Conservation (phyloP, 1,140 invertebrate genomes). For the Micrasema minimum region DNA sequence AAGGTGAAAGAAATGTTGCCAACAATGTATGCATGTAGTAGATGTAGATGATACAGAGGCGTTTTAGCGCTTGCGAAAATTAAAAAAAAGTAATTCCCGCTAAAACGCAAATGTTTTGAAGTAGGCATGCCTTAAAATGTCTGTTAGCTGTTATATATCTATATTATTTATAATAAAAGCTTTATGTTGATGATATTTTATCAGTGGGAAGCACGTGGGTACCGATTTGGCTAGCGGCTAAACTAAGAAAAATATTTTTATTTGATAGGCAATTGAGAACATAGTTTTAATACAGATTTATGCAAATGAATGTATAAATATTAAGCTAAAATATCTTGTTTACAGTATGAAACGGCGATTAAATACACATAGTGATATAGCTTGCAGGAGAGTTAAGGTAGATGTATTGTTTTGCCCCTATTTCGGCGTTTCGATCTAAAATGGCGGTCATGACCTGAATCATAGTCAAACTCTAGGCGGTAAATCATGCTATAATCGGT, state of each 20-base stretch:
- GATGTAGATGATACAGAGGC: neutral
- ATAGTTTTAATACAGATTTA: neutral
- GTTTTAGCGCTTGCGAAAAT: too few species aligned
- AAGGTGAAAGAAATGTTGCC: slow-evolving; percentile 20
- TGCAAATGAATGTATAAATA: neutral
- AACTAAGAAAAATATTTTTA: too few species aligned
- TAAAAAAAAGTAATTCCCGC: too few species aligned
- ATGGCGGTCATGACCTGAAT: slow-evolving; percentile 46
- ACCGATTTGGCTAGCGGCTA: too few species aligned
- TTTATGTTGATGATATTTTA: too few species aligned
- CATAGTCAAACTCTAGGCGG: slow-evolving; percentile 25
- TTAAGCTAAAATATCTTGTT: neutral
- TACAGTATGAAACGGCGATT: neutral
- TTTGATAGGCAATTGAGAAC: too few species aligned
- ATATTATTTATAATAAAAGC: too few species aligned
- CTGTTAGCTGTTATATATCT: too few species aligned
- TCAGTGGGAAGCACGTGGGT: too few species aligned
- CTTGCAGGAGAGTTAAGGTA: neutral
- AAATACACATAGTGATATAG: neutral
- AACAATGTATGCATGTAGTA: neutral
- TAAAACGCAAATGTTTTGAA: too few species aligned
- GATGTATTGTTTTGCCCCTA: slow-evolving; percentile 35
- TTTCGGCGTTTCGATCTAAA: slow-evolving; percentile 26
- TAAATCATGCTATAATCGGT: slow-evolving; percentile 39
- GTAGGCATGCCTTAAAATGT: too few species aligned